These are phyloP conservation scores for Acanthoscelides obtectus DNA, from an alignment of 2,888 invertebrate species.

Conservation along the genomic window DNA sequence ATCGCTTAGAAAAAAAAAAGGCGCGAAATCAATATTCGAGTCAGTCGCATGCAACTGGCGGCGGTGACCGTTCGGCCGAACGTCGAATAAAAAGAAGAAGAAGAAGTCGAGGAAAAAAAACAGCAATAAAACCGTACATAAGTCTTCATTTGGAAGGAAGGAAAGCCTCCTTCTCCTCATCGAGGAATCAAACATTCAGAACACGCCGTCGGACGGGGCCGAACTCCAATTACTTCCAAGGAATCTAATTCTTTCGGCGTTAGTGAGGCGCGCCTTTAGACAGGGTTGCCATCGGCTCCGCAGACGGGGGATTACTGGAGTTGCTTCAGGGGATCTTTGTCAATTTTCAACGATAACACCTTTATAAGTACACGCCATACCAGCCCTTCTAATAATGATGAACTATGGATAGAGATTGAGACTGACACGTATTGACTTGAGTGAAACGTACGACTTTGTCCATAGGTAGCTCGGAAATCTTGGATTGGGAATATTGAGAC, in stretches of 20 bases:
- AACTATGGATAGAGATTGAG: neutral
- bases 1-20: neutral
- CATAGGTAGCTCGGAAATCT: no score
- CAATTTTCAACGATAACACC: constrained; percentile 8
- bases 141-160: constrained; percentile 26
- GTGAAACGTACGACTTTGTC: no score
- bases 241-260: constrained; percentile 28
- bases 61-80: neutral
- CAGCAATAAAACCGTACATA: constrained; percentile 19
- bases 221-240: constrained; percentile 25
- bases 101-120: constrained; percentile 4
- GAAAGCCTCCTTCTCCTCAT: constrained; percentile 9
- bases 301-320: neutral
- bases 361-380: constrained; percentile 15
- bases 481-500: no score
- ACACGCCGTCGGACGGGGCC: constrained; percentile 27
- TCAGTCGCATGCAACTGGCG: neutral
- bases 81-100: neutral
- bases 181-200: constrained; percentile 31
- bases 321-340: neutral
- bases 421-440: no score
- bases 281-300: neutral
- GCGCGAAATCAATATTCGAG: neutral
- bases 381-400: neutral
- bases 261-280: neutral